Evolutionary conservation across 2,888 invertebrate species (phyloP), one percentile per base, ranked within the genome.

Genomic region (Xanthia icteritia): DNA sequence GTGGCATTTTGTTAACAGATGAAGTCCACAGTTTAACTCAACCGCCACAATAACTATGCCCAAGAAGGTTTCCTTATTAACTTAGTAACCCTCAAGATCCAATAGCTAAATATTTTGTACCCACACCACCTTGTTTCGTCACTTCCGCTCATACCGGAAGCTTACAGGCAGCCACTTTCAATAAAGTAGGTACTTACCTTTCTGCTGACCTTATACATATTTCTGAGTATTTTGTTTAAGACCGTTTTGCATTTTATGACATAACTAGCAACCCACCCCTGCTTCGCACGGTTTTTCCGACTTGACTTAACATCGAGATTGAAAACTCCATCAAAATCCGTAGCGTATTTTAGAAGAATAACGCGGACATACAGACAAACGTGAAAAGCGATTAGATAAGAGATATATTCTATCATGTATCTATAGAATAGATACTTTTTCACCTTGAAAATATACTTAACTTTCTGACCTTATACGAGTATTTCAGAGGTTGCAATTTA

Each of bases 91-190:
- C 54, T 76, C 75, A 42, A 76, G 51, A 74, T 54, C 42, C 61
- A 9, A 63, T 39, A 39, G 8, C 36, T 76, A 64, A 64, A 56
- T 64, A 65, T 36, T 75, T 42, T 36, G 45, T 45, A 39, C 45
- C 36, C 54, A 42, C 54, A 60, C 65, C 42, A 58, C 58, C 58
- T 66, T 60, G 58, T 76, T 76, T 51, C 31, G 76, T 58, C 11
- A 76, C 76, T 65, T 58, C 58, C 65, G 65, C 17, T 58, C 8
- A 15, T 65, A 48, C 64, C 76, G 76, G 65, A 76, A 60, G 58
- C 65, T 31, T 60, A 76, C 56, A 39, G 65, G 27, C 58, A 39
- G 61, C 72, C 61, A 71, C 42, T 75, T 63, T 71, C 20, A 60
- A 76, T 58, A 58, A 27, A 27, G 31, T 58, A 27, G 23, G 60